Evolutionary conservation across 2,797 vertebrate species (phyloP).

Genomic region (Brachyalestes nurse): DNA sequence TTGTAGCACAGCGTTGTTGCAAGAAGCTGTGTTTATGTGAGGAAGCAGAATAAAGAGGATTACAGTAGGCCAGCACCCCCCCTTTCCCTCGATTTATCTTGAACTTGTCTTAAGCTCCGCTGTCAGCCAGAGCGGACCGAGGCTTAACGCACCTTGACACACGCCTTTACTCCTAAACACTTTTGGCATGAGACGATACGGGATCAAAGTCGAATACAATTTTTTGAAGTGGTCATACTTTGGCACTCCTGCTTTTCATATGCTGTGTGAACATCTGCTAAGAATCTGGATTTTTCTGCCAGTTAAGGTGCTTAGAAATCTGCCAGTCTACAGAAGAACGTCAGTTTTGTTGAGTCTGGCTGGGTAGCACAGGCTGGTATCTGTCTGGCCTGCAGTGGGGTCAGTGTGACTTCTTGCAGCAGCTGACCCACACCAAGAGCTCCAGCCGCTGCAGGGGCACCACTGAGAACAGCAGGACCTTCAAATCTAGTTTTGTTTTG

Average conservation of each 20-base stretch:
- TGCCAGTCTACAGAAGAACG: not conserved
- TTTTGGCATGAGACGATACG: not conserved
- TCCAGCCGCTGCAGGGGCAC: not conserved
- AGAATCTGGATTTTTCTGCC: slow-evolving; percentile 1
- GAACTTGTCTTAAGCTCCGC: slow-evolving; percentile 10
- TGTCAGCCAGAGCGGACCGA: not conserved
- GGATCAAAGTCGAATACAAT: not conserved
- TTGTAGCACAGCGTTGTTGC: slow-evolving; percentile 15
- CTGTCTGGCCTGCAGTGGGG: slow-evolving; percentile 11
- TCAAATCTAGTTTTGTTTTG: too few relatives aligned
- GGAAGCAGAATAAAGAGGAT: slow-evolving; percentile 48
- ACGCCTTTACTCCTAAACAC: not conserved
- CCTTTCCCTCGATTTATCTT: not conserved
- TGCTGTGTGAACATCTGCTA: not conserved
- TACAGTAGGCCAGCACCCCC: slow-evolving; percentile 19
- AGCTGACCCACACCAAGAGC: not conserved
- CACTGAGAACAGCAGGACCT: not conserved
- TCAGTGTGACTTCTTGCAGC: slow-evolving; percentile 9
- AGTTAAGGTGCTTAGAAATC: slow-evolving; percentile 1
- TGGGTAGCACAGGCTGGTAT: not conserved
- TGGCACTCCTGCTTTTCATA: not conserved
- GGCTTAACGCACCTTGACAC: slow-evolving; percentile 6
- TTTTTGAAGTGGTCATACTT: not conserved
- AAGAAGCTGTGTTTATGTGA: slow-evolving; percentile 28
- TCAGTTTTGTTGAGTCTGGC: slow-evolving; percentile 1